phyloP scores from a whole-genome alignment of 2,888 invertebrate species.

The Pseudococcus longispinus region DNA sequence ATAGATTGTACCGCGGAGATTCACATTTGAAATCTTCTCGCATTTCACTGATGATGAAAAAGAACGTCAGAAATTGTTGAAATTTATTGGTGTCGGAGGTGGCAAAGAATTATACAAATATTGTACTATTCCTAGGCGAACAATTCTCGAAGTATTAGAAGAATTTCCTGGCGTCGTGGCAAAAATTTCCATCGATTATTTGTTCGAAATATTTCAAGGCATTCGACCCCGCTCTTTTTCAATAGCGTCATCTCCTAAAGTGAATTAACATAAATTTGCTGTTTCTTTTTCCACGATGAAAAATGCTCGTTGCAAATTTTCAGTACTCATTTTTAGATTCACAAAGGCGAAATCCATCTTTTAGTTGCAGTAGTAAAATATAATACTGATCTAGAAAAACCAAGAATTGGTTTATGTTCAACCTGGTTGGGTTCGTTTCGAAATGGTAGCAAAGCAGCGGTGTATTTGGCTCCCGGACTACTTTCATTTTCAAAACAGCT shows the following conservation, averaged over 20 bases:
- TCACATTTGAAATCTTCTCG: constrained; percentile 84
- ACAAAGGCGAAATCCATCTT: constrained; percentile 72
- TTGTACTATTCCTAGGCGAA: constrained; percentile 84
- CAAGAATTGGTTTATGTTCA: constrained; percentile 88
- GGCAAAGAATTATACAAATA: constrained; percentile 90
- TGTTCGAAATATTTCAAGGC: constrained; percentile 69
- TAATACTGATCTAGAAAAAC: constrained; percentile 78
- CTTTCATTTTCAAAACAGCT: constrained; percentile 78
- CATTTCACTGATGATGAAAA: constrained; percentile 80
- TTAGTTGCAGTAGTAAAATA: constrained; percentile 92
- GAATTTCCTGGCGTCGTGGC: constrained; percentile 88
- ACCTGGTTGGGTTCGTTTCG: constrained; percentile 81
- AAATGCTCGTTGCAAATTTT: not conserved
- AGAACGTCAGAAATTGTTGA: constrained; percentile 81
- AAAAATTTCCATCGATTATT: constrained; percentile 66
- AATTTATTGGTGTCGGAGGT: constrained; percentile 79
- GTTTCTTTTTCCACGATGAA: no score
- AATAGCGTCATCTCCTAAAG: constrained; percentile 76
- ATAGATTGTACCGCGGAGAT: constrained; percentile 79
- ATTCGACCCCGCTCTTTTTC: constrained; percentile 69
- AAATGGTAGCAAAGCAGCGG: constrained; percentile 68
- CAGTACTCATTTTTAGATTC: constrained; percentile 48
- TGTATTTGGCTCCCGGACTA: constrained; percentile 80
- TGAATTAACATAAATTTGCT: constrained; percentile 52
- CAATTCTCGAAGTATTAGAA: constrained; percentile 84